Evolutionary conservation across 2,888 invertebrate genomes (phyloP).

Genomic region (Harpagoxenus sublaevis): DNA sequence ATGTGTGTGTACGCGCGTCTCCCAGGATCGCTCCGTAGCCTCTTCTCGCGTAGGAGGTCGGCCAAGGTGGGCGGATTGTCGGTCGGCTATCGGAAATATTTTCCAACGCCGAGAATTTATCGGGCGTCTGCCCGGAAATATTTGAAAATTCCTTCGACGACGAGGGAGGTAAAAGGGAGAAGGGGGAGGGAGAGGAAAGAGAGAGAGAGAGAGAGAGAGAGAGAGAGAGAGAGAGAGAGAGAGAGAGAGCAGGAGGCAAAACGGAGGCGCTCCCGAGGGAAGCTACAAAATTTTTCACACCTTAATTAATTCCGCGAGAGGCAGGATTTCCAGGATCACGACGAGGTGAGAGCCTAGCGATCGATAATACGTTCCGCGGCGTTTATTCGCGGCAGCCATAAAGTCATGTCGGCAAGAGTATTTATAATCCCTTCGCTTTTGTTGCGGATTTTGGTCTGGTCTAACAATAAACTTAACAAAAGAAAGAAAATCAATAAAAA

Average conservation of each 20-base stretch:
- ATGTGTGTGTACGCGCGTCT: constrained; percentile 39
- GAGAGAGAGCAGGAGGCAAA: constrained; percentile 41
- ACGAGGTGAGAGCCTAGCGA: constrained; percentile 28
- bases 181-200: constrained; percentile 9
- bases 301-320: constrained; percentile 72
- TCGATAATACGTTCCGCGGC: constrained; percentile 55
- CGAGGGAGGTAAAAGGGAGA: constrained; percentile 58
- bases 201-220: constrained; percentile 20
- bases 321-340: constrained; percentile 60
- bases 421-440: background rate
- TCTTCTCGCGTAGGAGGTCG: constrained; percentile 70
- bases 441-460: background rate
- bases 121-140: constrained; percentile 81
- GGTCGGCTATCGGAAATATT: constrained; percentile 83
- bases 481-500: background rate
- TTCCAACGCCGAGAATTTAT: constrained; percentile 83
- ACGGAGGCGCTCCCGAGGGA: constrained; percentile 49
- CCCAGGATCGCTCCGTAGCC: constrained; percentile 44
- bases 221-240: constrained; percentile 36
- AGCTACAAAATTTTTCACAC: constrained; percentile 75
- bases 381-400: constrained; percentile 50
- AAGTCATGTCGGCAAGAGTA: constrained; percentile 38
- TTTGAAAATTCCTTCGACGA: constrained; percentile 82
- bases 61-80: constrained; percentile 75
- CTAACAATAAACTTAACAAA: background rate